Conservation (phyloP, 2,113 vertebrate genomes). For the Thalassoma bifasciatum region DNA sequence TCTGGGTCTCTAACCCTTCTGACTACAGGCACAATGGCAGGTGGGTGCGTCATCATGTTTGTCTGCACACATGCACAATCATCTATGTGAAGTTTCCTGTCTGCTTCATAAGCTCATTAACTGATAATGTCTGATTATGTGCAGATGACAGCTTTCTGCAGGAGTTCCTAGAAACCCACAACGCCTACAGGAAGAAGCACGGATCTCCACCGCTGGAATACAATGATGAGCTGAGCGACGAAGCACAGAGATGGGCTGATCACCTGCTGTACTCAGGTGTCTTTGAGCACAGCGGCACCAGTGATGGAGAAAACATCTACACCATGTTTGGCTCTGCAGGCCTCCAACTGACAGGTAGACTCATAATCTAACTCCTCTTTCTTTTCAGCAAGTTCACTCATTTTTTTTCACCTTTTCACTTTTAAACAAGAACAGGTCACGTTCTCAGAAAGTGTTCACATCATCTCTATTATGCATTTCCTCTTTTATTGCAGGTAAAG, state of each 20-base stretch:
- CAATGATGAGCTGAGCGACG: conserved; percentile 42
- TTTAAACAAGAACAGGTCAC: too few species aligned
- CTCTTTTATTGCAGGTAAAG: conserved; percentile 55
- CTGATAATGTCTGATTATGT: too few species aligned
- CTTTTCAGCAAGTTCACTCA: too few species aligned
- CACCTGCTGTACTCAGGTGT: conserved; percentile 27
- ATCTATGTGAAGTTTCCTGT: too few species aligned
- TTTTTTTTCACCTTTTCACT: too few species aligned
- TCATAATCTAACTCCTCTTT: neutral
- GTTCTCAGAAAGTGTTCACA: neutral
- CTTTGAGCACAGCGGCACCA: conserved; percentile 66
- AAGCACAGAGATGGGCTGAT: conserved; percentile 79
- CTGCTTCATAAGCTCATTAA: too few species aligned
- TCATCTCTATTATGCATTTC: neutral
- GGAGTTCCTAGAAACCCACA: conserved; percentile 76
- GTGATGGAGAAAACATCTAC: conserved; percentile 80
- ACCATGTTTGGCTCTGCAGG: neutral
- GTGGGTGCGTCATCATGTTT: too few species aligned
- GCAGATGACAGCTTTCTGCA: neutral
- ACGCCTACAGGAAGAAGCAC: conserved; percentile 71
- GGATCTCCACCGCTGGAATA: conserved; percentile 30
- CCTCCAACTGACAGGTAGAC: conserved; percentile 57
- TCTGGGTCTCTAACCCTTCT: too few species aligned
- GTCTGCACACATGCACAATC: too few species aligned
- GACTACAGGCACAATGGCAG: too few species aligned